phyloP scores from a whole-genome alignment of 2,113 vertebrate species.

The Zosterops lateralis region DNA sequence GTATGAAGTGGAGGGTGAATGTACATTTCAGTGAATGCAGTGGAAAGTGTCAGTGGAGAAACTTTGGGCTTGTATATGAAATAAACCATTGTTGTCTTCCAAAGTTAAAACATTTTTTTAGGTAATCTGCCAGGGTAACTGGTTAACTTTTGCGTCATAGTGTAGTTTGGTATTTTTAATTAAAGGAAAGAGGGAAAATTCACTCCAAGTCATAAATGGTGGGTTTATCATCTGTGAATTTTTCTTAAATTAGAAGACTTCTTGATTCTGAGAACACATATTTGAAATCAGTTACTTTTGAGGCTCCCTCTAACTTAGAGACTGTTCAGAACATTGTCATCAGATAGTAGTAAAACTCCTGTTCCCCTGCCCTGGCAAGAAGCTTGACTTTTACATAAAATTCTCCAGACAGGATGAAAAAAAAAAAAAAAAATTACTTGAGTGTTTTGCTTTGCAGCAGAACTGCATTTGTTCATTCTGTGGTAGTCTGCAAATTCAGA shows the following conservation, averaged over 20 bases:
- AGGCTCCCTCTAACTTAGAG: not conserved
- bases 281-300: not conserved
- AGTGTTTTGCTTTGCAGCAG: not conserved
- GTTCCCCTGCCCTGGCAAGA: not conserved
- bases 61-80: not conserved
- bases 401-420: not conserved
- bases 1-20: constrained; percentile 58
- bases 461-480: not conserved
- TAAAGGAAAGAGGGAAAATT: not conserved
- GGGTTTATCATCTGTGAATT: not conserved
- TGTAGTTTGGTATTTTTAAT: not conserved
- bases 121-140: not conserved
- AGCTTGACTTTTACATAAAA: not conserved
- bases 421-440: not conserved
- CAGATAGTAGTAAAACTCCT: not conserved
- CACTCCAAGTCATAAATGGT: accelerated
- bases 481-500: not conserved
- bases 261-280: not conserved
- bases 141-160: not conserved
- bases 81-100: not conserved
- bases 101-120: not conserved
- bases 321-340: not conserved
- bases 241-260: not conserved
- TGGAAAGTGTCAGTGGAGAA: not conserved
- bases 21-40: not conserved